Conservation (phyloP, 2,888 invertebrate genomes). For the Smittia aterrima region DNA sequence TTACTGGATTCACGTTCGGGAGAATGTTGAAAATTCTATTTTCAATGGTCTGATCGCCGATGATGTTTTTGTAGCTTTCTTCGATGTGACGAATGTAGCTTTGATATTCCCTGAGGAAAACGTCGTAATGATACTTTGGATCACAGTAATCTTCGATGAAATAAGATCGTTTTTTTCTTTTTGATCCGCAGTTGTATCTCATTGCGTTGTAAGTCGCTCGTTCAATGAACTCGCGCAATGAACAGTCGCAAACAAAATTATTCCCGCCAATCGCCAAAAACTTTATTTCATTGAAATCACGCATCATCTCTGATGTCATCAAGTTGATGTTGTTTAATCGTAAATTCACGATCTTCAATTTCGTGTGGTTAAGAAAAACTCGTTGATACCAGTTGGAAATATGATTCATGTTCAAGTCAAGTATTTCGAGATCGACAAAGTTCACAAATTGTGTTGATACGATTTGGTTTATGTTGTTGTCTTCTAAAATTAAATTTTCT, state of each 20-base stretch:
- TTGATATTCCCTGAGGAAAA: conserved; percentile 20
- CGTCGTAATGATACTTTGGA: conserved; percentile 27
- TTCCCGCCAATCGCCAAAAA: conserved; percentile 59
- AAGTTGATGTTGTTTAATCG: conserved; percentile 59
- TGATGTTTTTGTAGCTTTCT: conserved; percentile 34
- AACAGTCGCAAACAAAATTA: conserved; percentile 60
- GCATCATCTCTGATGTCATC: conserved; percentile 59
- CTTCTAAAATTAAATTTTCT: conserved; percentile 41
- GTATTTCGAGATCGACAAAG: conserved; percentile 53
- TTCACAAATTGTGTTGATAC: conserved; percentile 47
- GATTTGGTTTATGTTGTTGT: conserved; percentile 57
- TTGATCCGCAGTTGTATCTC: conserved; percentile 23
- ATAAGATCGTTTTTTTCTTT: not conserved
- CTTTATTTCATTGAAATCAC: conserved; percentile 56
- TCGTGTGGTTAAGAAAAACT: conserved; percentile 52
- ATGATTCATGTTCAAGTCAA: conserved; percentile 59
- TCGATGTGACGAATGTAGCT: not conserved
- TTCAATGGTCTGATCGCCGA: not conserved
- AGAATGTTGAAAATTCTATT: not conserved
- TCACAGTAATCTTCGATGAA: not conserved
- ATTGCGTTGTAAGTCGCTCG: conserved; percentile 47
- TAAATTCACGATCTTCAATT: conserved; percentile 55
- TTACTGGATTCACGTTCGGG: not conserved
- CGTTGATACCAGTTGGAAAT: conserved; percentile 58
- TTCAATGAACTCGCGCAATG: conserved; percentile 57